phyloP scores from a whole-genome alignment of 92 coral and sea anemone genomes.

The Porites evermanni region DNA sequence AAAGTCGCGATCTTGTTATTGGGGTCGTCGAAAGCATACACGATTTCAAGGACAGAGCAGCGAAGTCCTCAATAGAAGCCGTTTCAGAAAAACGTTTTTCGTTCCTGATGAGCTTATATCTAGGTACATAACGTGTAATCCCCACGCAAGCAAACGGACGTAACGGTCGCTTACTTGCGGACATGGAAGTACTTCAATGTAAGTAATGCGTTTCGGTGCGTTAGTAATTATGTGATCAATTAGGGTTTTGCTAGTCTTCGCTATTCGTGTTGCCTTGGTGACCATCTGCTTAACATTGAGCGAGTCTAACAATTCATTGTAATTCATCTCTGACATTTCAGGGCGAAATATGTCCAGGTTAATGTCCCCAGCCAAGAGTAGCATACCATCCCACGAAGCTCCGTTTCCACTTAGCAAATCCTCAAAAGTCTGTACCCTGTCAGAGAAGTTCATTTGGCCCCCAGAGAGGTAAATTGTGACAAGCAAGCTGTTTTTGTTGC shows the following conservation, averaged over 20 bases:
- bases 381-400: slow-evolving; percentile 68
- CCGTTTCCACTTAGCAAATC: slow-evolving; percentile 46
- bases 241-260: slow-evolving; percentile 31
- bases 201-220: slow-evolving; percentile 27
- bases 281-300: slow-evolving; percentile 54
- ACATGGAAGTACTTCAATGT: slow-evolving; percentile 59
- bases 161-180: slow-evolving; percentile 60
- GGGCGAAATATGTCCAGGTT: slow-evolving; percentile 15
- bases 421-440: slow-evolving; percentile 50
- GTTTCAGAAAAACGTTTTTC: slow-evolving; percentile 35
- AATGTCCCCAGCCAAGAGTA: slow-evolving; percentile 30
- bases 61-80: slow-evolving; percentile 17
- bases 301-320: slow-evolving; percentile 44
- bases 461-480: slow-evolving; percentile 69
- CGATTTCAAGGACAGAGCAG: slow-evolving; percentile 27
- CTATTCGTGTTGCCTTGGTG: slow-evolving; percentile 39
- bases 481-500: slow-evolving; percentile 59
- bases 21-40: slow-evolving; percentile 35
- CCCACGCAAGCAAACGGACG: slow-evolving; percentile 39
- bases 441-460: slow-evolving; percentile 16
- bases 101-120: slow-evolving; percentile 10
- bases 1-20: slow-evolving; percentile 14
- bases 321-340: slow-evolving; percentile 37
- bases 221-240: slow-evolving; percentile 46
- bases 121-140: slow-evolving; percentile 10